Evolutionary conservation across 2,113 vertebrate genomes (phyloP).

Genomic region (Dipodomys merriami): DNA sequence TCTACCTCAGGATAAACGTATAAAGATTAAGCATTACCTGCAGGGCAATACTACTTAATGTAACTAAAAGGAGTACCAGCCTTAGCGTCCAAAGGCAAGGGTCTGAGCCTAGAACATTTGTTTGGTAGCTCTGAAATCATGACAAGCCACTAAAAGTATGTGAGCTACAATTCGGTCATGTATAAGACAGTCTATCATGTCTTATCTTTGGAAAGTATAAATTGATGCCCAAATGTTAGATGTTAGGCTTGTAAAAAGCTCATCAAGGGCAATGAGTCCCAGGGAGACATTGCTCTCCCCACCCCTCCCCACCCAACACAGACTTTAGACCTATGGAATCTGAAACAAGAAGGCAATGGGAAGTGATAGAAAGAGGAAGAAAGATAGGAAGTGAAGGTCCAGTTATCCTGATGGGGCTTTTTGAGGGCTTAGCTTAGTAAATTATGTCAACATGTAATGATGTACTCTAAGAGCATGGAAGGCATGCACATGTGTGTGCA

Average conservation of each 20-base stretch:
- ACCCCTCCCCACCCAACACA: background rate
- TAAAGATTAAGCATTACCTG: background rate
- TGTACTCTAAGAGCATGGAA: background rate
- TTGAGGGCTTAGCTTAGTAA: background rate
- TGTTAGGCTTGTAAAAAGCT: slow-evolving; percentile 20
- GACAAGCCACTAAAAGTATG: background rate
- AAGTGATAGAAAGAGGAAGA: background rate
- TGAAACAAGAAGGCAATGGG: background rate
- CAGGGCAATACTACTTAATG: background rate
- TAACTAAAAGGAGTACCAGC: background rate
- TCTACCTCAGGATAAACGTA: background rate
- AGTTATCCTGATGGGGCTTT: background rate
- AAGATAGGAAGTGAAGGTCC: background rate
- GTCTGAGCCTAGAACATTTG: background rate
- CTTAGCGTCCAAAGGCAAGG: background rate
- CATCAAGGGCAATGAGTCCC: background rate
- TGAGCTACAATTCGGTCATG: background rate
- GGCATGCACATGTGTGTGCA: background rate
- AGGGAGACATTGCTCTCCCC: accelerated
- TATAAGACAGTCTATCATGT: background rate
- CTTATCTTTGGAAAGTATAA: background rate
- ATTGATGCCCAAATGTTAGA: background rate
- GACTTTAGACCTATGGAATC: background rate
- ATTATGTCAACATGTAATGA: background rate
- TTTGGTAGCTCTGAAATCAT: background rate